These are phyloP conservation scores for Eueremaeus valkanovi DNA, from an alignment of 2,888 invertebrate genomes.

Conservation along the genomic window DNA sequence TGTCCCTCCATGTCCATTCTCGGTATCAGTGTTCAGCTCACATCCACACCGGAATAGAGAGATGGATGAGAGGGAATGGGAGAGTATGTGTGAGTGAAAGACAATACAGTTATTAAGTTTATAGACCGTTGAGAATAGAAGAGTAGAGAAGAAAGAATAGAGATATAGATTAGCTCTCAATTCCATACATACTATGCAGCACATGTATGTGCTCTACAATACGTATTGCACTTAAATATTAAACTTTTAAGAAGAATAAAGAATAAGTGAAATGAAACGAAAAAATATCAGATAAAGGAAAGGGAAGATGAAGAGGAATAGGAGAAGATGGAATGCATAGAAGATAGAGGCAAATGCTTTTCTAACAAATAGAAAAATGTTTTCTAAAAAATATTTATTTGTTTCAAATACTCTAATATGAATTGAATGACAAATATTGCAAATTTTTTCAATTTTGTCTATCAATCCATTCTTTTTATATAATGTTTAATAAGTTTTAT, in stretches of 20 bases:
- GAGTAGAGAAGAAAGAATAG: neutral
- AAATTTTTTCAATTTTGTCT: neutral
- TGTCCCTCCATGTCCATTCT: neutral
- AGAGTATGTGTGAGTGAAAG: neutral
- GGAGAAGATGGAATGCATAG: neutral
- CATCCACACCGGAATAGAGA: neutral
- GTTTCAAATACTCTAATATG: neutral
- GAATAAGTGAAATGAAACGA: neutral
- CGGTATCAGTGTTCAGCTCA: slow-evolving; percentile 11
- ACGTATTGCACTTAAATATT: neutral
- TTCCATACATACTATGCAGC: neutral
- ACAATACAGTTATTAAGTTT: neutral
- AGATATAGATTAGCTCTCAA: neutral
- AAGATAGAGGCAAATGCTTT: no score
- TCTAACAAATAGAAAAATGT: neutral
- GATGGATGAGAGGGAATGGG: neutral
- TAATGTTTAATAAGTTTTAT: neutral
- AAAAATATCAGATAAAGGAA: neutral
- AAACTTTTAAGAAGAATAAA: neutral
- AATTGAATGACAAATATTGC: neutral
- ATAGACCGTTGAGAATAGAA: neutral
- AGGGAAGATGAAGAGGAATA: neutral
- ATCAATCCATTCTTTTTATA: neutral
- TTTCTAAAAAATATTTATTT: neutral
- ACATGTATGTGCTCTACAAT: no score